Percentiles rank a stretch among this genome's conserved stretches.
phyloP scores from a whole-genome alignment of 2,113 vertebrate genomes.

The Fulica atra region DNA sequence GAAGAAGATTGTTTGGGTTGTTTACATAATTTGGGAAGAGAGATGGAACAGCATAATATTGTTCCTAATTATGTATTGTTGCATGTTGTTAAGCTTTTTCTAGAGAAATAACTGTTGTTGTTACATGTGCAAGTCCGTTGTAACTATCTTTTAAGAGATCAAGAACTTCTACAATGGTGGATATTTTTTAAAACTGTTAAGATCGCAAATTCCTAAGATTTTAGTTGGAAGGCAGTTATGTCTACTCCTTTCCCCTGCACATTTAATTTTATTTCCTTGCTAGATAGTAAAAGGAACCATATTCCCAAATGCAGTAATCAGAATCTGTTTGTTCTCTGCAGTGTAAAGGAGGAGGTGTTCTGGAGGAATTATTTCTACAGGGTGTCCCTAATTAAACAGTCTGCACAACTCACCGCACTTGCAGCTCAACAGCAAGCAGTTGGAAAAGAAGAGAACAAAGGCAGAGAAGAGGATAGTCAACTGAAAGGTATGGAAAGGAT shows the following conservation, averaged over 20 bases:
- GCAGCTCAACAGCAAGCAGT: slow-evolving; percentile 89
- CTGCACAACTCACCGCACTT: slow-evolving; percentile 93
- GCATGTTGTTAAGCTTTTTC: background rate
- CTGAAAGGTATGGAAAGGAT: slow-evolving; percentile 79
- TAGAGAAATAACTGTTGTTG: background rate
- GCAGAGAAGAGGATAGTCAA: slow-evolving; percentile 67
- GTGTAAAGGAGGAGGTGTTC: slow-evolving; percentile 94
- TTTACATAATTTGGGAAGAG: background rate
- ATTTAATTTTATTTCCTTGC: background rate
- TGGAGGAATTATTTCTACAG: slow-evolving; percentile 99
- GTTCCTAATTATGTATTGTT: background rate
- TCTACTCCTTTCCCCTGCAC: background rate
- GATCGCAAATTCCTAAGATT: background rate
- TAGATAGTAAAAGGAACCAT: background rate
- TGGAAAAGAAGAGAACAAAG: slow-evolving; percentile 73
- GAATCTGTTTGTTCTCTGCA: slow-evolving; percentile 59
- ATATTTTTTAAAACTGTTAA: background rate
- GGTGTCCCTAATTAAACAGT: slow-evolving; percentile 95
- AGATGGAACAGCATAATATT: background rate
- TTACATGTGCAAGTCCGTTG: background rate
- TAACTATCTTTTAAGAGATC: background rate
- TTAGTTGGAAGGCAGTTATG: background rate
- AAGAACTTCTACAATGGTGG: background rate
- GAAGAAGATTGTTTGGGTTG: background rate
- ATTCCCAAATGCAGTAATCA: background rate